Evolutionary conservation across 1,140 invertebrate species (phyloP).

Genomic region (Lanistes nyassanus): DNA sequence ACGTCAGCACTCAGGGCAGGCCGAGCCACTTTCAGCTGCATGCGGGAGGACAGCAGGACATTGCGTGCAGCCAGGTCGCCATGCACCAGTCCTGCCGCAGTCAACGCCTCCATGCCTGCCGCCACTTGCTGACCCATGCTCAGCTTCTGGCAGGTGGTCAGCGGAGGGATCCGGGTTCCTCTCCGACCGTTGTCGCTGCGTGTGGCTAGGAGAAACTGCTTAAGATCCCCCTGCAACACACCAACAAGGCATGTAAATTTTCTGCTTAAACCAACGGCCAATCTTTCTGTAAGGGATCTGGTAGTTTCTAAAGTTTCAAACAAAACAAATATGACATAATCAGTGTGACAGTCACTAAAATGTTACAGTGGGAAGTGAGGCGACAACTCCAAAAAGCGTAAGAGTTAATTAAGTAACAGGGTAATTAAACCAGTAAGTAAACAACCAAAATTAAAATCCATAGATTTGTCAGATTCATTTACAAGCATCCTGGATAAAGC

Average conservation of each 20-base stretch:
- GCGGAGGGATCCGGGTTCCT: constrained; percentile 64
- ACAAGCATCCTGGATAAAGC: too few relatives aligned
- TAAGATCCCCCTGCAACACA: constrained; percentile 83
- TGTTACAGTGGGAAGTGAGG: too few relatives aligned
- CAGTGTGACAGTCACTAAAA: too few relatives aligned
- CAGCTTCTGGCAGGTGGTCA: constrained; percentile 78
- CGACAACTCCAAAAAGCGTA: too few relatives aligned
- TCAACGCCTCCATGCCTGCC: constrained; percentile 84
- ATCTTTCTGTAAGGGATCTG: not conserved
- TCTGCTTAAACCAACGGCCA: too few relatives aligned
- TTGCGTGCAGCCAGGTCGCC: constrained; percentile 93
- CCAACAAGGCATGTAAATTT: constrained; percentile 9
- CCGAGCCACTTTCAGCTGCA: constrained; percentile 80
- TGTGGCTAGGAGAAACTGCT: constrained; percentile 90
- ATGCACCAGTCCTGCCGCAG: constrained; percentile 81
- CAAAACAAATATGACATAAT: too few relatives aligned
- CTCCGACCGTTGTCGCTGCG: constrained; percentile 69
- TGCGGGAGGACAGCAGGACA: constrained; percentile 84
- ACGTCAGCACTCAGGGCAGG: constrained; percentile 85
- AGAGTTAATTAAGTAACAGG: too few relatives aligned
- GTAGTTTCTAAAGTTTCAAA: too few relatives aligned
- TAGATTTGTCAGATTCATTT: too few relatives aligned
- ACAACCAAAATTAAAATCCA: too few relatives aligned
- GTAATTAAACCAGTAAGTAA: too few relatives aligned
- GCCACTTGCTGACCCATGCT: constrained; percentile 78